Evolutionary conservation across 1,140 invertebrate genomes (phyloP).

Genomic region (Hyphantria cunea): DNA sequence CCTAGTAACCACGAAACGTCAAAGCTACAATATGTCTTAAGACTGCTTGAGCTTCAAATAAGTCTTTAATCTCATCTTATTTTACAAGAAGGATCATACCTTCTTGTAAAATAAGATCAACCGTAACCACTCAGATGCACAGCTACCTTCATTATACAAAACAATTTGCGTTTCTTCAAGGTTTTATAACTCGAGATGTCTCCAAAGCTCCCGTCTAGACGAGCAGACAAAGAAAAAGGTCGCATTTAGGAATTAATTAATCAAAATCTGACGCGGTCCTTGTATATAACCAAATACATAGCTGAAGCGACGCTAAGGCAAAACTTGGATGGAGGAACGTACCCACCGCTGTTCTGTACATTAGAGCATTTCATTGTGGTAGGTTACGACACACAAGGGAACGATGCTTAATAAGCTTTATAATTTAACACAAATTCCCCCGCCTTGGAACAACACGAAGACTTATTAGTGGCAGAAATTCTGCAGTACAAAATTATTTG

Average conservation of each 20-base stretch:
- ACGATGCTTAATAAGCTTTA: slow-evolving; percentile 71
- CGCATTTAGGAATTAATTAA: slow-evolving; percentile 34
- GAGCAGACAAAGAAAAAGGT: slow-evolving; percentile 27
- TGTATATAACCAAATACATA: slow-evolving; percentile 39
- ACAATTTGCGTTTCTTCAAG: slow-evolving; percentile 4
- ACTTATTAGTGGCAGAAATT: slow-evolving; percentile 53
- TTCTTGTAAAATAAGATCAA: background rate
- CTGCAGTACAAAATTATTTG: slow-evolving; percentile 44
- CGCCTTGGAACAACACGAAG: slow-evolving; percentile 40
- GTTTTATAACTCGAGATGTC: too few relatives aligned
- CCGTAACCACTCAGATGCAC: background rate
- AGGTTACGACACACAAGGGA: slow-evolving; percentile 63
- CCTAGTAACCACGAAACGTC: background rate
- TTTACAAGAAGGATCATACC: too few relatives aligned
- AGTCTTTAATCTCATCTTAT: background rate
- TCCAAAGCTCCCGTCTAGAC: slow-evolving; percentile 16
- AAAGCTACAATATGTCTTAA: slow-evolving; percentile 3
- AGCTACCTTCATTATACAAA: background rate
- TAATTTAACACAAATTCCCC: slow-evolving; percentile 65
- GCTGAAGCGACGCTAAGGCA: slow-evolving; percentile 36
- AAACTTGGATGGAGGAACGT: slow-evolving; percentile 32
- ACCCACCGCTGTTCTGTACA: slow-evolving; percentile 45
- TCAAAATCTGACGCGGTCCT: slow-evolving; percentile 28
- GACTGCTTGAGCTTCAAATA: background rate
- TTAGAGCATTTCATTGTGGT: slow-evolving; percentile 54